Evolutionary conservation across 2,888 invertebrate genomes (phyloP), one percentile per base, ranked within the genome.

Genomic region (Synergus itoensis): DNA sequence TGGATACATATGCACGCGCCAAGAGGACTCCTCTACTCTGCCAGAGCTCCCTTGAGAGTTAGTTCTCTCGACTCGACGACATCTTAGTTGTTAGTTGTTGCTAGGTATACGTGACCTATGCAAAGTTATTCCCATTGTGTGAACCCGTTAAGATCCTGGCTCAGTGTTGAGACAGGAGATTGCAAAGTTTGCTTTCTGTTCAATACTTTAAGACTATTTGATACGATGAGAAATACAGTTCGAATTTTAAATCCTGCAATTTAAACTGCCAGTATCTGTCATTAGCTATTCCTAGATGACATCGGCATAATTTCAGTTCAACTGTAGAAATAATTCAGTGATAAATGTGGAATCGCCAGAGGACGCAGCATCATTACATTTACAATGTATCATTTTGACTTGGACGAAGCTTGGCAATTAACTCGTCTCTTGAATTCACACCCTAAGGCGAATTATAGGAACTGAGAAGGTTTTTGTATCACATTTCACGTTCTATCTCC

Each of bases 31-130:
- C 81, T 81, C 87, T 87, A 87, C 87, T 86, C 85, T 86, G 84
- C 80, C 77, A 81, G 82, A 81, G 77, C 80, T 81, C 78, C 76
- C 82, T 79, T 83, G 81, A 83, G 86, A 88, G 84, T 87, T 88
- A 86, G 82, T 82, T 84, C 83, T 83, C 84, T 84, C 85, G 86
- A 88, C 87, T 87, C 86, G 84, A 84, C 83, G 84, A 85, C 88
- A 86, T 89, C 91, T 91, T 89, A 91, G 91, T 91, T 90, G 91
- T 91, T 91, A 90, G 90, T 90, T 90, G 90, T 90, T 91, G 88
- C 87, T 77, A 79, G 83, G 86, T 89, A 85, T 87, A 87, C 87
- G 88, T 86, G 87, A 87, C 87, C 87, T 86, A 86, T 87, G 87
- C 88, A 87, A 91, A 91, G 88, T 91, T 91, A 89, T 88, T 87